phyloP scores from a whole-genome alignment of 2,113 vertebrate species.

The Pterophyllum scalare region DNA sequence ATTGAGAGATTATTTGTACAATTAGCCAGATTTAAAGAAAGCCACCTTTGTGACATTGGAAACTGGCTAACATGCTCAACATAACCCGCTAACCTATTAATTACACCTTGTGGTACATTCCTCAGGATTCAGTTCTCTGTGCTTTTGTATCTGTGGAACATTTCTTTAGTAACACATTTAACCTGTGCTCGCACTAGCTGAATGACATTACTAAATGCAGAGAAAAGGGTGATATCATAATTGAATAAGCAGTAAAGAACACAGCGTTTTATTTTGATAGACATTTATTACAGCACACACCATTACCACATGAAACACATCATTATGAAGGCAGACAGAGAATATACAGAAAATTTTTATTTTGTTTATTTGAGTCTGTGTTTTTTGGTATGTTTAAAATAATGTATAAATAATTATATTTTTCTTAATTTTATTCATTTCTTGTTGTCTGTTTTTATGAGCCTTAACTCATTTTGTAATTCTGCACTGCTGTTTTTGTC shows the following conservation, averaged over 20 bases:
- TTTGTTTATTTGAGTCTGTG: not conserved
- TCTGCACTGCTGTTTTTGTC: not conserved
- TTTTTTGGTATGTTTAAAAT: not conserved
- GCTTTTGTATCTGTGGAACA: not conserved
- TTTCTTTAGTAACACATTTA: not conserved
- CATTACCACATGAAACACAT: not conserved
- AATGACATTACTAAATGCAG: not conserved
- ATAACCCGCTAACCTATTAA: not conserved
- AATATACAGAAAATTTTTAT: not conserved
- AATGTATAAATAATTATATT: not conserved
- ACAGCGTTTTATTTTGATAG: not conserved
- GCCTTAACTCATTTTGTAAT: not conserved
- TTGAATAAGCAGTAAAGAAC: not conserved
- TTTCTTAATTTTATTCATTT: not conserved
- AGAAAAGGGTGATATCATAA: not conserved
- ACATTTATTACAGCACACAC: conserved; percentile 1
- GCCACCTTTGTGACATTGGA: not conserved
- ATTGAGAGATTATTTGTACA: not conserved
- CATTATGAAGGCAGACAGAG: not conserved
- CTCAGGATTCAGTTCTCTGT: not conserved
- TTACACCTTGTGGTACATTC: not conserved
- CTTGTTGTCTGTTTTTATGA: not conserved
- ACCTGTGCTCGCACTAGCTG: not conserved
- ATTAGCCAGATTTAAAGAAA: not conserved
- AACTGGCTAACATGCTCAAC: not conserved